phyloP scores from a whole-genome alignment of 2,113 vertebrate species.

The Eupsittula cactorum region DNA sequence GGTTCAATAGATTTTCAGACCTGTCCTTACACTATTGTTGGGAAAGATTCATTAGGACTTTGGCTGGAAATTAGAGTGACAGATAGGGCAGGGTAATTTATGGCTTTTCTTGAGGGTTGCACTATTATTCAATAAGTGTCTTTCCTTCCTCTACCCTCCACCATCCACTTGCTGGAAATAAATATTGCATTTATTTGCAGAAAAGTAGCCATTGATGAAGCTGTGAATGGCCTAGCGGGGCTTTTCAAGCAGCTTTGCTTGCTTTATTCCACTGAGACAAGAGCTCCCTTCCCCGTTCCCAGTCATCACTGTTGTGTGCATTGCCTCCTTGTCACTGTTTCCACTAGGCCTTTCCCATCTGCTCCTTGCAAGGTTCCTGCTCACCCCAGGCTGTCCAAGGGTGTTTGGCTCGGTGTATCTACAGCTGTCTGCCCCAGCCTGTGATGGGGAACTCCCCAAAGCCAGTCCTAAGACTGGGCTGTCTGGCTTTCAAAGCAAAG shows the following conservation, averaged over 20 bases:
- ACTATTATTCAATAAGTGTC: conserved; percentile 71
- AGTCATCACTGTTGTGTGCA: accelerated
- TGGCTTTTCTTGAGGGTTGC: conserved; percentile 67
- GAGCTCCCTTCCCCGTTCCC: background rate
- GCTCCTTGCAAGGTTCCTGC: background rate
- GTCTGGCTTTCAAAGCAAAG: background rate
- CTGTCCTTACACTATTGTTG: conserved; percentile 72
- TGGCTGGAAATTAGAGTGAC: conserved; percentile 70
- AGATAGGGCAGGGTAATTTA: conserved; percentile 68
- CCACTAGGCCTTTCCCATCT: background rate
- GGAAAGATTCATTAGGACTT: conserved; percentile 74
- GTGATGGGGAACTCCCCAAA: background rate
- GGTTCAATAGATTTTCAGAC: conserved; percentile 67
- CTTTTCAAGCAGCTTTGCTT: background rate
- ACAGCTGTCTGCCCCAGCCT: background rate
- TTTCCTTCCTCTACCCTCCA: conserved; percentile 56
- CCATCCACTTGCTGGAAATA: conserved; percentile 69
- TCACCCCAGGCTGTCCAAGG: background rate
- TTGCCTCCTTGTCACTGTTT: background rate
- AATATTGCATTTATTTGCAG: conserved; percentile 63
- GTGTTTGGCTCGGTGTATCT: background rate
- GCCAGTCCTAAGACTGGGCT: background rate
- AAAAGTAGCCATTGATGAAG: conserved; percentile 51
- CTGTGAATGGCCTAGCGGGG: background rate
- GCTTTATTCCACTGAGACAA: background rate